Evolutionary conservation across 1,140 invertebrate genomes (phyloP), one percentile per base, ranked within the genome.

Genomic region (Sminthurides bifidus): DNA sequence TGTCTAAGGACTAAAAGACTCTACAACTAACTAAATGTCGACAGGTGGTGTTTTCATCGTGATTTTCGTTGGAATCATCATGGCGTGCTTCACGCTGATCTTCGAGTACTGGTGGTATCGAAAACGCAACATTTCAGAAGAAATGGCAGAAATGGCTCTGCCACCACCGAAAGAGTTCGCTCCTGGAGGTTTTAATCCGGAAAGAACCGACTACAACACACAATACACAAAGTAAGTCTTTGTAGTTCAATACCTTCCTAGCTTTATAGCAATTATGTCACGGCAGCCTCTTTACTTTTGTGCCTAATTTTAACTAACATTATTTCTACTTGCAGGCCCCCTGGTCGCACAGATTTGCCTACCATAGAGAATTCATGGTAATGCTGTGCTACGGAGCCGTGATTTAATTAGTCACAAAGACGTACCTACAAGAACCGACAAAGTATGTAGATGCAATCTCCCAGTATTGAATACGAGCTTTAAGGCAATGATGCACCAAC

Each of bases 11-110:
- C n/a, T 27, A 50, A 50, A 15, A 53, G n/a, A 15, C n/a, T 35
- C 8, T 41, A n/a, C n/a, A 6, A 41, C 23, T 58, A 30, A 4
- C 17, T 17, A 49, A 49, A 52, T 48, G 35, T 38, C n/a, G n/a
- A n/a, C n/a, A 77, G 79, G 93, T 37, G 93, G 93, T 0, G 92
- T 97, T 0, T 98, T 97, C 67, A 92, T 97, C 41, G 87, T 94
- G 0, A 93, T 95, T 60, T 90, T 94, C 64, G 87, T 92, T 46
- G 92, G 92, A 0, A 93, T 95, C 38, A 84, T 84, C 0, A 74
- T 94, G 65, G 89, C 92, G 10, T 89, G 91, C 63, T 71, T 95
- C 26, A 94, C 91, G 0, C 73, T 97, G n/a, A 83, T 82, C 0
- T 82, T 92, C 40, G 93, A 98, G 71, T 96, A 94, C 66, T 95